A percentile compares a stretch with the other conserved stretches of the same genome.
Conservation (phyloP, 1,140 invertebrate genomes). For the Drosophila bifasciata region DNA sequence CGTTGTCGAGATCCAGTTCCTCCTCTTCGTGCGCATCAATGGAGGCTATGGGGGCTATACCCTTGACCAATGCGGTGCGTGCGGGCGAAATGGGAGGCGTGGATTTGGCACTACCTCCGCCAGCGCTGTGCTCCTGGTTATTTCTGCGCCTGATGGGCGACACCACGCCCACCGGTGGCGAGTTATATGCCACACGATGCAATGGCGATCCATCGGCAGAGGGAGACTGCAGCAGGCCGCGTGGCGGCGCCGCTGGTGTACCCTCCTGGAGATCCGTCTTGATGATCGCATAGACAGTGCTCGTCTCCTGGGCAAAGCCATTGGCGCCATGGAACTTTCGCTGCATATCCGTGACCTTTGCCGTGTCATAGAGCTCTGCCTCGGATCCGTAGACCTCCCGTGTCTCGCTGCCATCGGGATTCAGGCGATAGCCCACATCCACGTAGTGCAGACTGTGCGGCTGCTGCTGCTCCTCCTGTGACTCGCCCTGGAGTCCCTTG, state of each 20-base stretch:
- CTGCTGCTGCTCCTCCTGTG: slow-evolving; percentile 31
- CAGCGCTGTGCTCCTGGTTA: slow-evolving; percentile 43
- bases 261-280: slow-evolving; percentile 69
- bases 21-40: slow-evolving; percentile 70
- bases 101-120: slow-evolving; percentile 59
- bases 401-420: slow-evolving; percentile 83
- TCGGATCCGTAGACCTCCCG: slow-evolving; percentile 76
- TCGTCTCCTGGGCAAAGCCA: slow-evolving; percentile 72
- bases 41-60: slow-evolving; percentile 75
- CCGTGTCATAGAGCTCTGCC: slow-evolving; percentile 75
- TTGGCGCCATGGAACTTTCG: slow-evolving; percentile 80
- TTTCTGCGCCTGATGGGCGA: slow-evolving; percentile 72
- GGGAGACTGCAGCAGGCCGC: slow-evolving; percentile 57
- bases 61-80: slow-evolving; percentile 51
- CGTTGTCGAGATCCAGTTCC: slow-evolving; percentile 32
- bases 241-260: slow-evolving; percentile 36
- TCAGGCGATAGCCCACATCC: slow-evolving; percentile 82
- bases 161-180: slow-evolving; percentile 77
- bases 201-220: slow-evolving; percentile 64
- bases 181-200: slow-evolving; percentile 59
- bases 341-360: slow-evolving; percentile 75
- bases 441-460: slow-evolving; percentile 77
- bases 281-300: slow-evolving; percentile 82
- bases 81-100: slow-evolving; percentile 75
- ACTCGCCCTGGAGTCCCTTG: slow-evolving; percentile 85